Evolutionary conservation across 2,888 invertebrate genomes (phyloP), one percentile per base, ranked within the genome.

Genomic region (Pseudococcus viburni): DNA sequence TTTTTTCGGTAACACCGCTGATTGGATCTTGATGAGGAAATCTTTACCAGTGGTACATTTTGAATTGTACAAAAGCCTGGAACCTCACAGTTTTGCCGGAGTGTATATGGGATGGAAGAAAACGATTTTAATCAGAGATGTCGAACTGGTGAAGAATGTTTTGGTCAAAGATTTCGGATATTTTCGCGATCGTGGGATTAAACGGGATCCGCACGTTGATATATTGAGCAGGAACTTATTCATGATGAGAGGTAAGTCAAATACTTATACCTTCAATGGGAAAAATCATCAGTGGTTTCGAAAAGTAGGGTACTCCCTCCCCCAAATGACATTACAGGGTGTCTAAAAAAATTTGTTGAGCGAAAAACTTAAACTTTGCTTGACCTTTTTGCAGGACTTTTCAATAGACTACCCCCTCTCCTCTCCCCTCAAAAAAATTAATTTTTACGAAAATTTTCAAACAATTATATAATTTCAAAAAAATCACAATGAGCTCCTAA

Each of bases 41-140:
- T n/a, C 83, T 8, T 19, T 48, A 83, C 46, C 48, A 0, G 42
- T 11, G 48, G 9, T 22, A 11, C 42, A 48, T 42, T 48, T 22
- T n/a, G n/a, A 83, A 19, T 5, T 42, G 2, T 88, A 88, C 17
- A 68, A 59, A 15, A 19, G 46, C 19, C 48, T 83, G 42, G 83
- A 83, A 83, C 83, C 83, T 42, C 83, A 83, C 12, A 12, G 48
- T 5, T 83, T 48, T 46, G 83, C 12, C 15, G 83, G 83, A 26
- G 33, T 83, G 9, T 83, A 26, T 11, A 22, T 48, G 6, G 48
- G 19, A 22, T 22, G 83, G 42, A 83, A 19, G n/a, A n/a, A 19
- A 15, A 39, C 19, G 33, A 42, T 83, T 19, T 19, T 83, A 39
- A 83, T 83, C 19, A 83, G 83, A 83, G 46, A 83, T 83, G 12